Evolutionary conservation across 2,113 vertebrate genomes (phyloP).

Genomic region (Spea multiplicata): DNA sequence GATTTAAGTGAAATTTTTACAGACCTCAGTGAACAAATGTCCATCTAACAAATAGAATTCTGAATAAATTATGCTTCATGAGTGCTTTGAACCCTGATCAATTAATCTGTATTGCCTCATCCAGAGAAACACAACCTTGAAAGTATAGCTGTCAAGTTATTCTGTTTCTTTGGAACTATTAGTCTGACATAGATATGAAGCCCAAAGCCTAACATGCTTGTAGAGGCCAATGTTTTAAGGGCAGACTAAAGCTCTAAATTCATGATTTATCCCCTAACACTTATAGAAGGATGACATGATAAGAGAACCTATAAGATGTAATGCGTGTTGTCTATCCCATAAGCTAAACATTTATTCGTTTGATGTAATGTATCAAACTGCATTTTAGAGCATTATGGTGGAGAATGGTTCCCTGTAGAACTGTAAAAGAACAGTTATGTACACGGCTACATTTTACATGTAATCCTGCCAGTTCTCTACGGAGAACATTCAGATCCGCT

Average conservation of each 20-base stretch:
- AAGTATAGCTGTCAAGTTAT: conserved; percentile 13
- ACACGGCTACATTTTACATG: too few species aligned
- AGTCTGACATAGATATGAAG: not conserved
- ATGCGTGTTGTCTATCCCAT: not conserved
- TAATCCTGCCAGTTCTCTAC: too few species aligned
- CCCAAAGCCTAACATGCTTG: not conserved
- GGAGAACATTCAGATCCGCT: too few species aligned
- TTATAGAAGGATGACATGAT: not conserved
- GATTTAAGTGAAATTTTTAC: too few species aligned
- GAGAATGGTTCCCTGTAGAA: too few species aligned
- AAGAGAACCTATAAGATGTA: not conserved
- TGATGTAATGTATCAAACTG: not conserved
- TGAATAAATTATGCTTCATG: not conserved
- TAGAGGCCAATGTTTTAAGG: conserved; percentile 14
- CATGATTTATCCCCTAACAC: not conserved
- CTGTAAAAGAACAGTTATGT: too few species aligned
- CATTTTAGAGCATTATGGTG: not conserved
- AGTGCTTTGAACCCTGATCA: conserved; percentile 18
- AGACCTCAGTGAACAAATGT: too few species aligned
- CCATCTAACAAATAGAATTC: too few species aligned
- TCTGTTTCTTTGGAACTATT: conserved; percentile 13
- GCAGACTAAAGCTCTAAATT: not conserved
- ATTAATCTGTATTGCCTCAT: conserved; percentile 2
- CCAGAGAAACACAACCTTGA: not conserved
- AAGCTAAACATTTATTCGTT: not conserved